These are phyloP conservation scores for Dolichomitus sp. DNA, from an alignment of 2,888 invertebrate genomes.

Conservation along the genomic window DNA sequence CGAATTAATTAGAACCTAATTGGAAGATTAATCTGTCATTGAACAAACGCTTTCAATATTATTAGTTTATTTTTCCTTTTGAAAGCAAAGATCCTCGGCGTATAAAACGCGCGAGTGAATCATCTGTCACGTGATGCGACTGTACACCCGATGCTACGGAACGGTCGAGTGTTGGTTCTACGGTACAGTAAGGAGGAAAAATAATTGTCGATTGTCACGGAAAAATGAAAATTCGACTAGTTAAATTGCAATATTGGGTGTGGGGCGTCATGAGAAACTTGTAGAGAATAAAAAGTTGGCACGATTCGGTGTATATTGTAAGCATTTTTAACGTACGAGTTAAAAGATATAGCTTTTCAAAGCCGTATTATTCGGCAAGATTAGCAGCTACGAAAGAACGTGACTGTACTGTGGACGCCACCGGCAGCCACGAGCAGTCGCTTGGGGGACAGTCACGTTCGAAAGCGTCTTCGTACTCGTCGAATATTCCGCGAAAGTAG, in stretches of 20 bases:
- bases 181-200: slow-evolving; percentile 52
- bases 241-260: slow-evolving; percentile 77
- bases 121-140: slow-evolving; percentile 65
- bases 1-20: background rate
- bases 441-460: slow-evolving; percentile 72
- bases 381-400: slow-evolving; percentile 20
- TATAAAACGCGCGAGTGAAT: slow-evolving; percentile 62
- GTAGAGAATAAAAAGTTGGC: slow-evolving; percentile 80
- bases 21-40: background rate
- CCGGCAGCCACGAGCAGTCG: slow-evolving; percentile 77
- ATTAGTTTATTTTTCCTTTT: slow-evolving; percentile 20
- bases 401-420: slow-evolving; percentile 82
- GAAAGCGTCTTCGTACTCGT: slow-evolving; percentile 40
- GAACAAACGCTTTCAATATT: slow-evolving; percentile 3
- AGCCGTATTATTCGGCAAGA: slow-evolving; percentile 56
- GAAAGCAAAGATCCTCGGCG: slow-evolving; percentile 37
- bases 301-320: slow-evolving; percentile 80
- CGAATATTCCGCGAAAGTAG: slow-evolving; percentile 55
- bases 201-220: slow-evolving; percentile 14
- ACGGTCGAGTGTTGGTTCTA: slow-evolving; percentile 47
- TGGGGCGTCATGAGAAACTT: slow-evolving; percentile 81
- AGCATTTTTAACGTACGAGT: slow-evolving; percentile 46
- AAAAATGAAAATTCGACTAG: slow-evolving; percentile 63
- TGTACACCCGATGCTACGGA: slow-evolving; percentile 48
- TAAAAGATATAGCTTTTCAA: slow-evolving; percentile 76